Evolutionary conservation across 2,888 invertebrate genomes (phyloP), one percentile per base, ranked within the genome.

Genomic region (Hirtodrosophila duncani): DNA sequence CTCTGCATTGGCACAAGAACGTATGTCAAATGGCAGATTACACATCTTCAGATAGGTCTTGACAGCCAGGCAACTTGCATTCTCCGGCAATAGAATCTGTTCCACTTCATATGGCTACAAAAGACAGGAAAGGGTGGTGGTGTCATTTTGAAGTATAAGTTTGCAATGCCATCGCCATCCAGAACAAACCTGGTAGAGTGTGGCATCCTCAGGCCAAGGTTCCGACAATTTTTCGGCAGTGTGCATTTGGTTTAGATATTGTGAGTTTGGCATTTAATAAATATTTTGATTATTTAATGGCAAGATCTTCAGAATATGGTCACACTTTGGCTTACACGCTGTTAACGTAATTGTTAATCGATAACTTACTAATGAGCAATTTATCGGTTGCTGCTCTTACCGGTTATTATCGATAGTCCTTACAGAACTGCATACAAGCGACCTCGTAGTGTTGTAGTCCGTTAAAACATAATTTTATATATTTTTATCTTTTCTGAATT

Each of bases 31-130:
- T 0, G 93, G 91, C 0, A 99, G 89, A 44, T 92, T 91, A 83
- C 95, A 95, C 95, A 99, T 98, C 86, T 94, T 94, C 13, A 99
- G 88, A 84, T 94, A 98, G 0, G 97, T 94, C 84, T 97, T 96
- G 0, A 97, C 96, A 1, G 97, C 94, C 10, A 98, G 88, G 78
- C 97, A 97, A 83, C 95, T 96, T 7, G 98, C 97, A 87, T 94
- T 95, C 84, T 99, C 98, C 2, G 97, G 95, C 34, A 99, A 87
- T 18, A 98, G 88, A 59, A 98, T 97, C 88, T 99, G 99, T 80
- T 96, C 97, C 18, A 94, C 94, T 85, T 97, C 96, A 84, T 94
- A 94, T 0, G 96, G 97, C 81, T 96, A 8, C 2, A 24, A 7
- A 7, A n/a, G 7, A 17, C 9, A 1, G 16, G 1, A 20, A 17